Percentiles rank a stretch among this genome's conserved stretches.
Evolutionary conservation across 23 tunicate species (phyloP).

Genomic region (Styela clava): DNA sequence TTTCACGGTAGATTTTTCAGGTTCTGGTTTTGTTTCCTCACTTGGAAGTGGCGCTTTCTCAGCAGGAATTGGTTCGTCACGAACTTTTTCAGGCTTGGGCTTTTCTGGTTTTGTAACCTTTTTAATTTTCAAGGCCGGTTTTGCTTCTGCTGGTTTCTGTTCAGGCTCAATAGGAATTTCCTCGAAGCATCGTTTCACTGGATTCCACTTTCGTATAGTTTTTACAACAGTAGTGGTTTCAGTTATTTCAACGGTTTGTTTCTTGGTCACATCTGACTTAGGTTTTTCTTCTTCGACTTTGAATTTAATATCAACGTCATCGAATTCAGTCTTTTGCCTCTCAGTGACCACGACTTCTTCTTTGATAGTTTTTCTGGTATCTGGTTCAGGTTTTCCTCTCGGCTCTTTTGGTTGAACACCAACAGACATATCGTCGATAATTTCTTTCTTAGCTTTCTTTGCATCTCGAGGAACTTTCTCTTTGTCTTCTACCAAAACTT

Average conservation of each 20-base stretch:
- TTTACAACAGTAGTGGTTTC: background rate
- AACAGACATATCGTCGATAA: background rate
- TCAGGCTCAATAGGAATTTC: slow-evolving; percentile 31
- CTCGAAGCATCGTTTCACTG: slow-evolving; percentile 49
- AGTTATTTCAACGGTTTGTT: slow-evolving; percentile 19
- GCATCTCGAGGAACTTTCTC: background rate
- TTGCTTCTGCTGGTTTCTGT: background rate
- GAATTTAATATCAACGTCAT: background rate
- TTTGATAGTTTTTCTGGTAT: background rate
- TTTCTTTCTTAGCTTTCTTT: slow-evolving; percentile 1
- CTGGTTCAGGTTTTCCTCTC: background rate
- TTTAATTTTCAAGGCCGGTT: background rate
- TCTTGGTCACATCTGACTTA: background rate
- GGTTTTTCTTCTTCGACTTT: slow-evolving; percentile 16
- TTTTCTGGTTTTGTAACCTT: background rate
- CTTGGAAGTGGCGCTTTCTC: background rate
- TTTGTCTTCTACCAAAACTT: background rate
- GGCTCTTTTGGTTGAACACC: background rate
- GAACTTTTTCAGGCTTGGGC: background rate
- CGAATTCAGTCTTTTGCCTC: background rate
- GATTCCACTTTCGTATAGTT: slow-evolving; percentile 61
- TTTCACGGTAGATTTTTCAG: background rate
- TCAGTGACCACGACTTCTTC: background rate
- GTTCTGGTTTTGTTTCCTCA: background rate
- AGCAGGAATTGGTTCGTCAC: background rate